A percentile compares a stretch with the other conserved stretches of the same genome.
Conservation (phyloP, 2,888 invertebrate species). For the Heliconius charithonia region DNA sequence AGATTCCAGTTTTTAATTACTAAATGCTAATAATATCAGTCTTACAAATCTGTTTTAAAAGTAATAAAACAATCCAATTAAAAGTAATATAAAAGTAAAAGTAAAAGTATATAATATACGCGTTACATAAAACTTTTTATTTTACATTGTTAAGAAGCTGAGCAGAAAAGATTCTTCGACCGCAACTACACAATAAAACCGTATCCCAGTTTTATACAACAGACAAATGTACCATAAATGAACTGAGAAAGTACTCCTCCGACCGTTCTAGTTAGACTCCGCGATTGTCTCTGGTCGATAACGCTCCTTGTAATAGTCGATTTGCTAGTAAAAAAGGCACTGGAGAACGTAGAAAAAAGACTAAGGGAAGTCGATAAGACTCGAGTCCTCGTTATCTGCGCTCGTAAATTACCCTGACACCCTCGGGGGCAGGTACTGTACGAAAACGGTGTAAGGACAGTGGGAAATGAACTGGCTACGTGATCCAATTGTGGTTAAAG, state of each 20-base stretch:
- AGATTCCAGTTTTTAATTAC: no score
- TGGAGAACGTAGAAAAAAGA: slow-evolving; percentile 73
- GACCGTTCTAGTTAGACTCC: slow-evolving; percentile 43
- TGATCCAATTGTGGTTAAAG: slow-evolving; percentile 83
- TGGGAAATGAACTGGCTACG: slow-evolving; percentile 81
- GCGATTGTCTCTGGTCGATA: slow-evolving; percentile 71
- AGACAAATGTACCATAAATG: slow-evolving; percentile 39
- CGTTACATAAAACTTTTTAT: background rate
- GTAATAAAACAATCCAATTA: background rate
- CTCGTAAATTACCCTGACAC: slow-evolving; percentile 81
- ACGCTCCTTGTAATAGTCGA: slow-evolving; percentile 69
- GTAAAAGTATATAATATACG: background rate
- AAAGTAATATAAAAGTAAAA: background rate
- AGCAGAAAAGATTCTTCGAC: slow-evolving; percentile 16
- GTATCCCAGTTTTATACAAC: slow-evolving; percentile 39
- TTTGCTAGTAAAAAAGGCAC: slow-evolving; percentile 76
- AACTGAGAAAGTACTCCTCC: slow-evolving; percentile 48
- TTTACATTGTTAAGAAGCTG: slow-evolving; percentile 4
- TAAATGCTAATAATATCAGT: no score
- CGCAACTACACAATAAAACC: slow-evolving; percentile 40
- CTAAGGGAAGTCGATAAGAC: slow-evolving; percentile 78
- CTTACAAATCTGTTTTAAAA: no score
- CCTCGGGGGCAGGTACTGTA: slow-evolving; percentile 77
- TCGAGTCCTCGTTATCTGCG: slow-evolving; percentile 81
- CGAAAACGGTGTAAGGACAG: slow-evolving; percentile 69